Percentiles rank a stretch among this genome's conserved stretches.
Conservation (phyloP, 2,797 vertebrate genomes). For the Melanogrammus aeglefinus region DNA sequence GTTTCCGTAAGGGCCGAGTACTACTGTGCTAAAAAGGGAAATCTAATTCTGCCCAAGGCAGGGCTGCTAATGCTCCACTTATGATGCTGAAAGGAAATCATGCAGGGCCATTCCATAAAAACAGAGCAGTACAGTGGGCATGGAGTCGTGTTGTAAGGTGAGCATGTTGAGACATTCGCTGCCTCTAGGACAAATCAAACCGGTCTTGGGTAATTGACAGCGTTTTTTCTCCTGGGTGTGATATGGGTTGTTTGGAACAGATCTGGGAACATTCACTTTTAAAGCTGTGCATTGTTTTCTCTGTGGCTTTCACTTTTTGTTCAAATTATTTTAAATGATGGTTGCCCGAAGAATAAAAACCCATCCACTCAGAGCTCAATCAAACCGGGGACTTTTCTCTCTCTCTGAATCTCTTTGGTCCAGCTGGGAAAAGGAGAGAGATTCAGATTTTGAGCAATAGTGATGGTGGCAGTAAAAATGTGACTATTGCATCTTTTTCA, state of each 20-base stretch:
- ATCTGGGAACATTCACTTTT: no score
- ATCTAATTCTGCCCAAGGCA: not conserved
- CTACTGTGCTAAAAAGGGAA: not conserved
- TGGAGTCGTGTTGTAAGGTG: not conserved
- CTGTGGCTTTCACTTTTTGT: not conserved
- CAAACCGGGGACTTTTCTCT: not conserved
- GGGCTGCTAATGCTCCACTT: not conserved
- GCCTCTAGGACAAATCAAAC: no score
- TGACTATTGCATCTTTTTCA: not conserved
- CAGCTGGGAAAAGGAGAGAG: not conserved
- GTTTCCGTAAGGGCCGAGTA: not conserved
- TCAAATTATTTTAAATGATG: not conserved
- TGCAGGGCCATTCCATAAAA: not conserved
- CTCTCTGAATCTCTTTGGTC: not conserved
- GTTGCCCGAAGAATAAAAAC: not conserved
- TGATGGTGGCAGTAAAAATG: not conserved
- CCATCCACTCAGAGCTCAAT: not conserved
- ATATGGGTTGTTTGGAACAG: not conserved
- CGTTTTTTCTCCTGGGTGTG: not conserved
- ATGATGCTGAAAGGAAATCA: not conserved
- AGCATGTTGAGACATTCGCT: not conserved
- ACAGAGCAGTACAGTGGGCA: not conserved
- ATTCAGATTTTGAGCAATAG: not conserved
- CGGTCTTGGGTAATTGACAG: no score
- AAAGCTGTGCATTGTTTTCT: not conserved